phyloP scores from a whole-genome alignment of 2,888 invertebrate species.

The Diadegma fenestrale region DNA sequence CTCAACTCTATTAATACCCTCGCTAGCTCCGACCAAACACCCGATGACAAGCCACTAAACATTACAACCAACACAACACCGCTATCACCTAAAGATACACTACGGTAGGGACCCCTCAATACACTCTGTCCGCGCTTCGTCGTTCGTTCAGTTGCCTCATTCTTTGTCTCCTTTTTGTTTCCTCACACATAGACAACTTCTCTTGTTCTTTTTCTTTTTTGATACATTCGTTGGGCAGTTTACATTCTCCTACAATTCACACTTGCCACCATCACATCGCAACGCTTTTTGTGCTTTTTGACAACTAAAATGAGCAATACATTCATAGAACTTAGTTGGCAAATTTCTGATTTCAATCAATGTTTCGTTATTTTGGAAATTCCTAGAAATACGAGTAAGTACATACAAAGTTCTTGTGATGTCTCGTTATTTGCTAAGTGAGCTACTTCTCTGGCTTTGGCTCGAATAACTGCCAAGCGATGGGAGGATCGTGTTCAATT shows the following conservation, averaged over 20 bases:
- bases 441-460: not conserved
- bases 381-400: not conserved
- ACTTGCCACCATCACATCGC: not conserved
- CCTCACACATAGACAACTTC: no score
- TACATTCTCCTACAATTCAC: not conserved
- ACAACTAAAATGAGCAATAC: conserved; percentile 8
- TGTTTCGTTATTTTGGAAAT: not conserved
- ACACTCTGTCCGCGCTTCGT: conserved; percentile 45
- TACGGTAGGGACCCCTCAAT: conserved; percentile 79
- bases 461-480: not conserved
- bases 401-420: conserved; percentile 29
- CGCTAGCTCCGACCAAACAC: conserved; percentile 84
- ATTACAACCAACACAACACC: conserved; percentile 82
- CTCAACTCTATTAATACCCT: conserved; percentile 84
- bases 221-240: not conserved
- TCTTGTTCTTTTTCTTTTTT: not conserved
- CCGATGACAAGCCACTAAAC: conserved; percentile 84
- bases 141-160: conserved; percentile 22
- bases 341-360: not conserved
- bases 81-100: conserved; percentile 79
- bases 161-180: conserved; percentile 1
- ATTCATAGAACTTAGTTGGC: not conserved
- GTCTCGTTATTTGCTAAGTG: not conserved
- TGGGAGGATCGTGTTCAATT: conserved; percentile 44
- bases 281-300: conserved; percentile 31